Conservation (phyloP, 2,113 vertebrate species). For the Salvator merianae region DNA sequence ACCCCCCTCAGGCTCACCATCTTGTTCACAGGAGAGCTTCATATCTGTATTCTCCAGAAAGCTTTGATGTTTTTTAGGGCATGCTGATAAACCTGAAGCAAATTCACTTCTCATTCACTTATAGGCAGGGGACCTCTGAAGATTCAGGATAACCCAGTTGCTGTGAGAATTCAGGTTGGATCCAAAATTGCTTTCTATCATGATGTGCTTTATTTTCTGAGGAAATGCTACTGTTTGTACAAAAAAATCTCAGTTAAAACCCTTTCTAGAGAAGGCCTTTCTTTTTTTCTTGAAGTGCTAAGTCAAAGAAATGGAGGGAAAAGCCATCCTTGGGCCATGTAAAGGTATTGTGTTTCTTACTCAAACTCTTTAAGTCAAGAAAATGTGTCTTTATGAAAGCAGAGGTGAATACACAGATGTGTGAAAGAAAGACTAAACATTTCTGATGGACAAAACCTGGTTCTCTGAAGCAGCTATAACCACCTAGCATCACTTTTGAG, state of each 20-base stretch:
- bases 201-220: not conserved
- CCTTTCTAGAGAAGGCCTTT: not conserved
- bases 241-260: not conserved
- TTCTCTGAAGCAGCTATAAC: not conserved
- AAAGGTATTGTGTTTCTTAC: no score
- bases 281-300: not conserved
- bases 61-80: not conserved
- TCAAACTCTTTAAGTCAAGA: not conserved
- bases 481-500: not conserved
- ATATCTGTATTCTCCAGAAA: not conserved
- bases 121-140: slow-evolving; percentile 40
- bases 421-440: not conserved
- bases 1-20: not conserved
- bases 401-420: no score
- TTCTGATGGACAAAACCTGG: not conserved
- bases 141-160: slow-evolving; percentile 23
- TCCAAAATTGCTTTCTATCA: not conserved
- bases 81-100: not conserved
- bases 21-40: not conserved
- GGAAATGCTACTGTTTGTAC: not conserved
- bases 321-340: not conserved
- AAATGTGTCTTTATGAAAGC: not conserved
- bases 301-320: not conserved
- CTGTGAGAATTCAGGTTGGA: slow-evolving; percentile 62
- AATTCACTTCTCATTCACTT: not conserved